phyloP scores from a whole-genome alignment of 2,797 vertebrate species.

The Gallinago solitaria region DNA sequence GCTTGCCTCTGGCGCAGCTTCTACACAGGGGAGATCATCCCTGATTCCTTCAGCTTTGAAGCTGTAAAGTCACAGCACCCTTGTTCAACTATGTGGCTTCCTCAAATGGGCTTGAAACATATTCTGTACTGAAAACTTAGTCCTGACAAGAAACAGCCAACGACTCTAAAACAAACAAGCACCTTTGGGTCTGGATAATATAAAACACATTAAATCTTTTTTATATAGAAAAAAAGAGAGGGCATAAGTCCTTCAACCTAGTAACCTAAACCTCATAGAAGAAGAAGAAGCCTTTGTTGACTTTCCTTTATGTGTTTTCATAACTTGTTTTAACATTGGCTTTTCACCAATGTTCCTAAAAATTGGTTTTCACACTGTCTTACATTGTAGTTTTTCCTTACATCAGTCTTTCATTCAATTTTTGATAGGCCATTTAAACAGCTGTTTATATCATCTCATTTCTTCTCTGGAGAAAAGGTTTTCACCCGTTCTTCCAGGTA shows the following conservation, averaged over 20 bases:
- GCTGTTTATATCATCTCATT: neutral
- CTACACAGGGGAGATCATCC: neutral
- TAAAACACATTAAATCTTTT: neutral
- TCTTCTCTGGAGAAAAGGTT: neutral
- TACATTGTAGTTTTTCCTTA: neutral
- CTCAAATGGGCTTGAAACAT: neutral
- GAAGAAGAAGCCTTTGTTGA: neutral
- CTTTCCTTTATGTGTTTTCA: neutral
- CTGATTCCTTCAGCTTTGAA: neutral
- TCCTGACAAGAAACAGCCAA: neutral
- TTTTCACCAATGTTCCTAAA: neutral
- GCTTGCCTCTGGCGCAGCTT: neutral
- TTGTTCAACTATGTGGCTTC: neutral
- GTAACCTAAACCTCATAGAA: neutral
- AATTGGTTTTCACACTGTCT: neutral
- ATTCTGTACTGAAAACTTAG: neutral
- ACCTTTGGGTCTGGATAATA: neutral
- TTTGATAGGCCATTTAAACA: neutral
- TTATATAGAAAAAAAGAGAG: neutral
- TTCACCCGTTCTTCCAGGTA: neutral
- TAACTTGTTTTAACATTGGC: neutral
- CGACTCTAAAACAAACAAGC: neutral
- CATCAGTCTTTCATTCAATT: neutral
- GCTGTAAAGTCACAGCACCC: neutral
- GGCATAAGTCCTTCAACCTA: fast-evolving